A percentile compares a stretch with the other conserved stretches of the same genome.
phyloP scores from a whole-genome alignment of 2,113 vertebrate species.

The Hippocampus zosterae region DNA sequence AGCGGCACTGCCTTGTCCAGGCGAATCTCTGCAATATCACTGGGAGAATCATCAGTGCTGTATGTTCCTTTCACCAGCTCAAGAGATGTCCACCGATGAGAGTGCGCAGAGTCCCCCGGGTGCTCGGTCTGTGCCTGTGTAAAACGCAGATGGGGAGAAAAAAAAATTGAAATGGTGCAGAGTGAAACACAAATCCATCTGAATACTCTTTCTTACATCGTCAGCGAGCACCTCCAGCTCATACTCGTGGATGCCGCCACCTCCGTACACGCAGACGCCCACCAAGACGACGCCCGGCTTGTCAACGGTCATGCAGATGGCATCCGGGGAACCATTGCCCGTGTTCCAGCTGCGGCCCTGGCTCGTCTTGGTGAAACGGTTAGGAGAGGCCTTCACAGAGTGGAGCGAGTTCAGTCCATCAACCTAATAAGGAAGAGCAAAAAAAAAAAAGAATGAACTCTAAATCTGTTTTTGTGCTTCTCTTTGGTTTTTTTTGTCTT shows the following conservation, averaged over 20 bases:
- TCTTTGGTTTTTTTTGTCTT: background rate
- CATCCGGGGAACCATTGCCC: slow-evolving; percentile 96
- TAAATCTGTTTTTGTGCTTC: background rate
- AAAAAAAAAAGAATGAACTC: background rate
- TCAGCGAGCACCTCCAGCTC: slow-evolving; percentile 95
- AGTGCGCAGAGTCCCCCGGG: slow-evolving; percentile 89
- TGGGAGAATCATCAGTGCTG: slow-evolving; percentile 94
- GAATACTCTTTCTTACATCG: slow-evolving; percentile 78
- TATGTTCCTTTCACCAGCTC: slow-evolving; percentile 97
- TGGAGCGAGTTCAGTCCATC: slow-evolving; percentile 94
- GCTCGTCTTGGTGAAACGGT: slow-evolving; percentile 96
- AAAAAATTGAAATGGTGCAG: background rate
- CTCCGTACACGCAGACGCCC: slow-evolving; percentile 96
- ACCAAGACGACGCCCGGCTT: slow-evolving; percentile 93
- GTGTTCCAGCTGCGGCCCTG: slow-evolving; percentile 99
- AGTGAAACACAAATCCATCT: background rate
- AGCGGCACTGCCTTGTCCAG: slow-evolving; percentile 94
- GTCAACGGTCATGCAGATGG: slow-evolving; percentile 95
- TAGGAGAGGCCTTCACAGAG: slow-evolving; percentile 92
- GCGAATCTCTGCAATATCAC: slow-evolving; percentile 95
- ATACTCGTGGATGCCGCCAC: slow-evolving; percentile 97
- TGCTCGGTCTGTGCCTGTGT: slow-evolving; percentile 86
- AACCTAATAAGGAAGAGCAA: slow-evolving; percentile 65
- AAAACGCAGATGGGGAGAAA: background rate
- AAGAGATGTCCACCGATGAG: slow-evolving; percentile 96